Base-by-base conservation (phyloP, 1,140 invertebrate species). In the Trachymyrmex septentrionalis region DNA sequence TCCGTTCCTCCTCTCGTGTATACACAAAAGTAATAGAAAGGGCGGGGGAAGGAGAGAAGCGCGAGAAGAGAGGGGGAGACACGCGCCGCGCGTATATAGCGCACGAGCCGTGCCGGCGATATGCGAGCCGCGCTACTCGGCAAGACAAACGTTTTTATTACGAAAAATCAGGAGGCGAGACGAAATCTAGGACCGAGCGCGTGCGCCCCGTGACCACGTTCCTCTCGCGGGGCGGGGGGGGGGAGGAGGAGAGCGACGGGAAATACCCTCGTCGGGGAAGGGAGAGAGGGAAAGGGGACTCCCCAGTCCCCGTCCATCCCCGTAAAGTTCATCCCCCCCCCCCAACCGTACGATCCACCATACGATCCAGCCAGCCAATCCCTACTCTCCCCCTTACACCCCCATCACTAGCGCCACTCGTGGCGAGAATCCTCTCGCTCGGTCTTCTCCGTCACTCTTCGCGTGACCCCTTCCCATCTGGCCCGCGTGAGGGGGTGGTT, bases 101-200 rank as follows among this genome's bases (percentile, higher is more conserved):
- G 21, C 61, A 73, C 53, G 38, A 38, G 63, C 16, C 64, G 30
- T 48, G 63, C 16, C 64, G 85, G 87, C 91, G 91, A 91, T 91
- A 91, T 82, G 87, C 76, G 88, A 88, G 85, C 81, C 63, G 85
- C 81, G 77, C 88, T 76, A 90, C 89, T 92, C 73, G 88, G 76
- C 87, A 89, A 92, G 92, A 93, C 91, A 93, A 93, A 93, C 92
- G 92, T 93, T 93, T 93, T 93, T 93, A 93, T 93, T 93, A 92
- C 86, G 91, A 92, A 92, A 93, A 93, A 93, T 93, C 91, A 91
- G 91, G 80, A 88, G 86, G 76, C 90, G 90, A 93, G 87, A 93
- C 88, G 91, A 92, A 92, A 93, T 92, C 87, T 91, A 91, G 89
- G 91, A 59, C 71, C 16, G 82, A 91, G 90, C 91, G 89, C 81